These are phyloP conservation scores for Flexamia atlantica DNA, from an alignment of 2,888 invertebrate genomes.

Conservation along the genomic window DNA sequence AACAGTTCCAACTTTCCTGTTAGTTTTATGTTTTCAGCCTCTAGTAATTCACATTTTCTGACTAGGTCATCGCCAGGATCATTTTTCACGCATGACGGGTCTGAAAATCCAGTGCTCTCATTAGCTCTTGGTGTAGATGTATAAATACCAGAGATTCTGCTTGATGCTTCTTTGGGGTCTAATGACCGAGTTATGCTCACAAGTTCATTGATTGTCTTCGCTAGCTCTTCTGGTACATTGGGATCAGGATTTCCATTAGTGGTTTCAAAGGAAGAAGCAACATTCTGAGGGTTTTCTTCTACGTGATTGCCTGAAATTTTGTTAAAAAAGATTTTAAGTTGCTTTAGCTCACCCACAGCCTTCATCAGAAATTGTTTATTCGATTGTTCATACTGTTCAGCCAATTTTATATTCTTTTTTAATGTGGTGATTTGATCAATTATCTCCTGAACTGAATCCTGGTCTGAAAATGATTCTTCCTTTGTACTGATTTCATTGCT, in stretches of 20 bases:
- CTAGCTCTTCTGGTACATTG: not conserved
- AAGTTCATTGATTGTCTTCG: not conserved
- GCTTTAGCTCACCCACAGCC: not conserved
- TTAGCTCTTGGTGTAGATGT: not conserved
- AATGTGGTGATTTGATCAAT: not conserved
- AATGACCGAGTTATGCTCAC: not conserved
- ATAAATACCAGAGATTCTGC: not conserved
- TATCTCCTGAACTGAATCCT: not conserved
- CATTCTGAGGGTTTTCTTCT: not conserved
- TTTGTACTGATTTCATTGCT: not conserved
- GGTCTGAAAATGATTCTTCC: not conserved
- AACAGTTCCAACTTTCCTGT: not conserved
- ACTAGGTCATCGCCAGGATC: not conserved
- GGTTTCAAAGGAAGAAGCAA: not conserved
- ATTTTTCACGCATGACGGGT: not conserved
- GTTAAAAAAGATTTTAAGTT: not conserved
- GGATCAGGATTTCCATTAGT: not conserved
- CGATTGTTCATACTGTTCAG: not conserved
- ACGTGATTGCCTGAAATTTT: not conserved
- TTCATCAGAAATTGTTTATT: not conserved
- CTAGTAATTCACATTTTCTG: conserved; percentile 18
- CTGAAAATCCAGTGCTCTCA: not conserved
- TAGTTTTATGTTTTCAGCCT: conserved; percentile 13
- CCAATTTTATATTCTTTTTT: not conserved
- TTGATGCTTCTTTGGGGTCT: not conserved